Conservation (phyloP, 2,113 vertebrate species). For the Megalops atlanticus region DNA sequence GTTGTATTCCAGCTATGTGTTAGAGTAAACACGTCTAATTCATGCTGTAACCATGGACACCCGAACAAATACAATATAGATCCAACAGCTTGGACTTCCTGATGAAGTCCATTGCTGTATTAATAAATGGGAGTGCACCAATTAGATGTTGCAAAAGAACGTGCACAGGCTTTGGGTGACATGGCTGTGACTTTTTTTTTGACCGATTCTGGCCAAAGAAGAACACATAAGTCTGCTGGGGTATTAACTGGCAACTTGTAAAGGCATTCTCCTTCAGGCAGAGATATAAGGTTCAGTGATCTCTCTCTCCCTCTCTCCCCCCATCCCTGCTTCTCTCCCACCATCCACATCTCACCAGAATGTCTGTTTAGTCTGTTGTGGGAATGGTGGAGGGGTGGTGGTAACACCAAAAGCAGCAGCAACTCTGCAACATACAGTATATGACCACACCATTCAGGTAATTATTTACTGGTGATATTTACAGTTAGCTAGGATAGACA, state of each 20-base stretch:
- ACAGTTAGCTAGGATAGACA: neutral
- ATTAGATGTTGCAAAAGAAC: neutral
- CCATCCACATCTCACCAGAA: too few relatives aligned
- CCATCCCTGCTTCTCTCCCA: too few relatives aligned
- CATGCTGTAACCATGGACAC: constrained; percentile 44
- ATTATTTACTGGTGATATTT: neutral
- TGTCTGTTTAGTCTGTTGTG: too few relatives aligned
- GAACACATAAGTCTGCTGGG: neutral
- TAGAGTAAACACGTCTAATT: constrained; percentile 46
- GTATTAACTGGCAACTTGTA: neutral
- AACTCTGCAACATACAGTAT: too few relatives aligned
- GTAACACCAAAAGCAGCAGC: too few relatives aligned
- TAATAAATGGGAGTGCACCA: too few relatives aligned
- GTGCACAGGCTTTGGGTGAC: neutral
- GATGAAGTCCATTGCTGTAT: too few relatives aligned
- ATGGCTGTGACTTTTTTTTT: neutral
- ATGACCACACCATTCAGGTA: too few relatives aligned
- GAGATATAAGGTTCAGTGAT: too few relatives aligned
- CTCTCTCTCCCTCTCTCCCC: neutral
- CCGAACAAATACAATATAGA: too few relatives aligned
- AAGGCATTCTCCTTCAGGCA: constrained; percentile 4
- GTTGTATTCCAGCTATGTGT: constrained; percentile 30
- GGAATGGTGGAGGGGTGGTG: too few relatives aligned
- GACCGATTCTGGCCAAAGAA: neutral
- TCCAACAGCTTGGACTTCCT: too few relatives aligned